phyloP scores from a whole-genome alignment of 35 echinoderm and acorn worm genomes.

The Ptychodera flava region DNA sequence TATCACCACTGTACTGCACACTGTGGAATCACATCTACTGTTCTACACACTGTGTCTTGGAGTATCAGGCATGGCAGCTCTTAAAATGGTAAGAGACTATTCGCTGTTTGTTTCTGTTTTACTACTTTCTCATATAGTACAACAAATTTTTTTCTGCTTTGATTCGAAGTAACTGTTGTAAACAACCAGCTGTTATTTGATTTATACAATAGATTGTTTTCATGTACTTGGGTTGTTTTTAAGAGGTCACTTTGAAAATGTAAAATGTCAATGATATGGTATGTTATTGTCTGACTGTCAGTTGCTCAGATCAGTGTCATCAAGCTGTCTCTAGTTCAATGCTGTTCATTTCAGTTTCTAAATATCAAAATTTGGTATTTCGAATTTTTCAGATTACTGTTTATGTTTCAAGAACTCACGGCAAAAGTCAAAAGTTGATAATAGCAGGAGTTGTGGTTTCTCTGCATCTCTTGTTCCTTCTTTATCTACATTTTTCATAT shows the following conservation, averaged over 20 bases:
- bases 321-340: too few relatives aligned
- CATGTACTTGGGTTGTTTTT: too few relatives aligned
- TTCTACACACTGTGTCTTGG: constrained; percentile 80
- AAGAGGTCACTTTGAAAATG: background rate
- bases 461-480: constrained; percentile 78
- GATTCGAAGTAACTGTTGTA: background rate
- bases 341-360: background rate
- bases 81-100: constrained; percentile 83
- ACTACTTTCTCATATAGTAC: background rate
- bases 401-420: constrained; percentile 85
- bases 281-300: background rate
- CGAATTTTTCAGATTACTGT: constrained; percentile 56
- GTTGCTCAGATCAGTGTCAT: too few relatives aligned
- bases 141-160: background rate
- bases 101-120: background rate
- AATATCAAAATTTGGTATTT: too few relatives aligned
- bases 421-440: constrained; percentile 70
- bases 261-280: background rate
- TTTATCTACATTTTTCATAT: constrained; percentile 93
- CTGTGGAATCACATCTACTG: constrained; percentile 66
- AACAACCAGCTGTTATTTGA: background rate
- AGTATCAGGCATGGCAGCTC: constrained; percentile 61
- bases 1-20: constrained; percentile 78
- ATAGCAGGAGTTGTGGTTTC: constrained; percentile 50
- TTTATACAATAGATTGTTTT: background rate